Percentiles rank a stretch among this genome's conserved stretches.
Conservation (phyloP, 2,888 invertebrate genomes). For the Iselma pallidipennis region DNA sequence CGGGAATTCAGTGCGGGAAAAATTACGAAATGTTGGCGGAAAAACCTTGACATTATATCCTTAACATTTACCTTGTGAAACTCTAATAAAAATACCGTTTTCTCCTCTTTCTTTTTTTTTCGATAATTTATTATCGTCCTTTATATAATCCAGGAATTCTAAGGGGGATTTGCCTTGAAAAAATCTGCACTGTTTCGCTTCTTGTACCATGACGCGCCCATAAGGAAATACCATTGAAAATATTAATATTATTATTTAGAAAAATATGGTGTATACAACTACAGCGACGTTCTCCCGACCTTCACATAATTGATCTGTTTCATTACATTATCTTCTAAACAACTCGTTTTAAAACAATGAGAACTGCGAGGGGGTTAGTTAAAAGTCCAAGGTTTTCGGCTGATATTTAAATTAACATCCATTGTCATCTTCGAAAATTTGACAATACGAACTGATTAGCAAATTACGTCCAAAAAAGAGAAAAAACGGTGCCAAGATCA, state of each 20-base stretch:
- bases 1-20: too few species aligned
- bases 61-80: background rate
- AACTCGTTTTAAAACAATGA: background rate
- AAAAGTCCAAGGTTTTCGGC: slow-evolving; percentile 11
- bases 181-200: background rate
- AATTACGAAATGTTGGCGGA: too few species aligned
- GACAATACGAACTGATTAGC: too few species aligned
- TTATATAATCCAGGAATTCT: background rate
- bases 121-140: background rate
- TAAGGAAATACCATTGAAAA: slow-evolving; percentile 31
- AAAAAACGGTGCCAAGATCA: too few species aligned
- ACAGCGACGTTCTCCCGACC: slow-evolving; percentile 26
- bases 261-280: slow-evolving; percentile 14
- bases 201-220: slow-evolving; percentile 21
- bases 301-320: slow-evolving; percentile 15
- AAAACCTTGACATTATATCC: too few species aligned
- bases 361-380: slow-evolving; percentile 1
- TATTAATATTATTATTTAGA: slow-evolving; percentile 20
- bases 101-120: background rate
- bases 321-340: slow-evolving; percentile 3
- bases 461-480: too few species aligned
- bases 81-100: background rate
- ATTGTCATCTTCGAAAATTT: too few species aligned
- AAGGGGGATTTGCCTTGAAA: background rate
- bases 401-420: too few species aligned